These are phyloP conservation scores for Actenoides lindsayi DNA, from an alignment of 2,113 vertebrate species.

Conservation along the genomic window DNA sequence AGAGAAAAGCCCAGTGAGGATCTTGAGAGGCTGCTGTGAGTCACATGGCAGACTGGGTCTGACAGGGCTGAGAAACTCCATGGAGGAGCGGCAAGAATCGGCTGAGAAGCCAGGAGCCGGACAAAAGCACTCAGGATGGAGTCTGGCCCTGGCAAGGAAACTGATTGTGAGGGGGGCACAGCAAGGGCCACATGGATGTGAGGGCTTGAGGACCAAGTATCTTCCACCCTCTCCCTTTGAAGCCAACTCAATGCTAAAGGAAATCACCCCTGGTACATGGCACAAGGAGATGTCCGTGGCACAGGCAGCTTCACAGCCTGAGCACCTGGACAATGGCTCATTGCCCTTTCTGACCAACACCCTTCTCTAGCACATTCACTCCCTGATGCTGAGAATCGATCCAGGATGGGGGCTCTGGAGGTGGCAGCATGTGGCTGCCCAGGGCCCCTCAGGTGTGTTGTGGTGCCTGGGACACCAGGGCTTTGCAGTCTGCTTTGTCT, in stretches of 20 bases:
- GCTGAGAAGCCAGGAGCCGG: neutral
- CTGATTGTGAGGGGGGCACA: neutral
- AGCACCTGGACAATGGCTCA: neutral
- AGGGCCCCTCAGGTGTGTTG: neutral
- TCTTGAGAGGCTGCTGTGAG: constrained; percentile 8
- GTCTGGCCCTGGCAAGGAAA: neutral
- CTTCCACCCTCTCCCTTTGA: neutral
- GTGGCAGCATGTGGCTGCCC: rapidly evolving
- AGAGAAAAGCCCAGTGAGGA: neutral
- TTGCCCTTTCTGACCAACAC: neutral
- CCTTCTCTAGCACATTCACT: neutral
- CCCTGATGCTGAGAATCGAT: neutral
- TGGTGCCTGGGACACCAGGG: neutral
- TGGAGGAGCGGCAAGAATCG: neutral
- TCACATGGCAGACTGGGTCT: neutral
- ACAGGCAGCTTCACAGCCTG: neutral
- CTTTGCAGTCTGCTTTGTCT: neutral
- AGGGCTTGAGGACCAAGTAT: neutral
- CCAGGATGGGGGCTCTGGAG: neutral
- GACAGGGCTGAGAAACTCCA: neutral
- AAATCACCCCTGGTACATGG: neutral
- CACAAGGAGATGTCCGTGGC: neutral
- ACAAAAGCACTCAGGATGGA: neutral
- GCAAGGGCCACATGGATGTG: neutral
- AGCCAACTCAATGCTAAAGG: neutral